Evolutionary conservation across 2,113 vertebrate genomes (phyloP).

Genomic region (Trichechus manatus): DNA sequence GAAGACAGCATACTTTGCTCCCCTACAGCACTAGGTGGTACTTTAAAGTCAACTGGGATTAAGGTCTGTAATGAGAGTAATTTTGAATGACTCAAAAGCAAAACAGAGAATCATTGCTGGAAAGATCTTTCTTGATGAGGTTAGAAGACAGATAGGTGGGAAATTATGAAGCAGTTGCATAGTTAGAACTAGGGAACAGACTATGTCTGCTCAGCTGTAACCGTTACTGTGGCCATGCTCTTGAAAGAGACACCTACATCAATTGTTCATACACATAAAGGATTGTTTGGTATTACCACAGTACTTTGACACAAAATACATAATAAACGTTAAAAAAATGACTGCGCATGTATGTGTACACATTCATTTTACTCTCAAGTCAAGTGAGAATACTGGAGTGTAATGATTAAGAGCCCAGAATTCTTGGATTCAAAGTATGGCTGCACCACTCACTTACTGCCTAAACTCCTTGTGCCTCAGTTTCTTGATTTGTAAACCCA

Average conservation of each 20-base stretch:
- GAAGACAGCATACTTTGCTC: neutral
- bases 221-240: neutral
- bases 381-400: neutral
- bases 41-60: slow-evolving; percentile 60
- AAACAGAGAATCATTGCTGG: slow-evolving; percentile 42
- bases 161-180: neutral
- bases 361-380: neutral
- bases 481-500: neutral
- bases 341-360: neutral
- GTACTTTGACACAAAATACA: neutral
- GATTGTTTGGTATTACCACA: neutral
- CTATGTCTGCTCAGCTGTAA: neutral
- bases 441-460: neutral
- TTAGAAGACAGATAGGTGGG: neutral
- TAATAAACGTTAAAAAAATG: neutral
- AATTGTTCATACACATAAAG: neutral
- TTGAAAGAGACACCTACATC: neutral
- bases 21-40: neutral
- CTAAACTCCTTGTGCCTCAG: neutral
- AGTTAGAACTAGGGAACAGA: neutral
- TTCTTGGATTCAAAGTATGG: neutral
- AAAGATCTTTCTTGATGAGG: neutral
- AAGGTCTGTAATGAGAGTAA: slow-evolving; percentile 41
- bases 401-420: neutral
- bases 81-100: slow-evolving; percentile 60